These are phyloP conservation scores for Siderastrea radians DNA, from an alignment of 92 coral and sea anemone species.

Conservation along the genomic window DNA sequence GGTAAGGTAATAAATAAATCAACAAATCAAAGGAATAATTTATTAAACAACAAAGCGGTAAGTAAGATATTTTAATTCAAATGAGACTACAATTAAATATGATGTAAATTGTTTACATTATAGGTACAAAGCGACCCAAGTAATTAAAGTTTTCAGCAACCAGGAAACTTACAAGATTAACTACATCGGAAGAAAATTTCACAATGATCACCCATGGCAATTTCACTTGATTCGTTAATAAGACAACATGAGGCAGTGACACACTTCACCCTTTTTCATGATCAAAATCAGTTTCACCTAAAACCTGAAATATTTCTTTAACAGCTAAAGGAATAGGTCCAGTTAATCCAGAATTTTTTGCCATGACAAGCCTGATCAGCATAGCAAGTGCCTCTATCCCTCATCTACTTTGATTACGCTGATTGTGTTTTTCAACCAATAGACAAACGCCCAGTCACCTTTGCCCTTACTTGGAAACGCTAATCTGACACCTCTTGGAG, in stretches of 20 bases:
- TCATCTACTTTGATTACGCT: too few species aligned
- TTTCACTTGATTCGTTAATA: background rate
- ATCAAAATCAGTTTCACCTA: background rate
- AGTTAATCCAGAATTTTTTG: too few species aligned
- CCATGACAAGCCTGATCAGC: too few species aligned
- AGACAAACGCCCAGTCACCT: background rate
- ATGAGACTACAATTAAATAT: background rate
- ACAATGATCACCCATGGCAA: background rate
- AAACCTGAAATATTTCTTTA: background rate
- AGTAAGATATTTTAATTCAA: background rate
- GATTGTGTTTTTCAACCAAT: background rate
- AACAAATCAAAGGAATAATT: background rate
- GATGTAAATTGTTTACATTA: background rate
- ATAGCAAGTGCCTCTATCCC: too few species aligned
- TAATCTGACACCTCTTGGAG: too few species aligned
- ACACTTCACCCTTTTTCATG: background rate
- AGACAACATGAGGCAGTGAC: background rate
- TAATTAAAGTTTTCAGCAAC: background rate
- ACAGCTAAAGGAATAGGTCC: too few species aligned
- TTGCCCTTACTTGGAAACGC: background rate
- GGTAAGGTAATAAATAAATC: background rate
- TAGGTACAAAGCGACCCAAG: background rate
- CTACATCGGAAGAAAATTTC: background rate
- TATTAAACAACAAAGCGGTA: background rate
- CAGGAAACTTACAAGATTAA: conserved; percentile 5